These are phyloP conservation scores for Leptinotarsa undecemlineata DNA, from an alignment of 1,140 invertebrate species.

Conservation along the genomic window DNA sequence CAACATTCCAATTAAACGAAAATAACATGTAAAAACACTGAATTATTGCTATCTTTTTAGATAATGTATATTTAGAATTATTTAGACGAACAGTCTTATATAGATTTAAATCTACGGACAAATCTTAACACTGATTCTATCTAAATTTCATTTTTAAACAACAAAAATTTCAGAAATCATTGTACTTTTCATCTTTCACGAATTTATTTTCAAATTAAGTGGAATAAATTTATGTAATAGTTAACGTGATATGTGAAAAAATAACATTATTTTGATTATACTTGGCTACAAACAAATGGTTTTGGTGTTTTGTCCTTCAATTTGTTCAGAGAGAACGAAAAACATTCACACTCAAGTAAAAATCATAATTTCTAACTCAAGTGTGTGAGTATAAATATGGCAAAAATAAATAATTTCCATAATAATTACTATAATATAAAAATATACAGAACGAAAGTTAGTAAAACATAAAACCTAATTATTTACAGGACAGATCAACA, in stretches of 20 bases:
- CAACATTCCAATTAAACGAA: background rate
- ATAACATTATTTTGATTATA: slow-evolving; percentile 39
- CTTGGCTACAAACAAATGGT: slow-evolving; percentile 29
- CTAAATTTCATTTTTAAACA: slow-evolving; percentile 29
- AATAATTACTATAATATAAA: background rate
- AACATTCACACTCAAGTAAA: slow-evolving; percentile 8
- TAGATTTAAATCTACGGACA: slow-evolving; percentile 46
- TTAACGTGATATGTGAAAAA: slow-evolving; percentile 44
- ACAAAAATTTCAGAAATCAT: slow-evolving; percentile 18
- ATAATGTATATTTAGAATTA: slow-evolving; percentile 47
- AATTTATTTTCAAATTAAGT: slow-evolving; percentile 13
- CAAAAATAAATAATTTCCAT: slow-evolving; percentile 25
- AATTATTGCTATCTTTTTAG: slow-evolving; percentile 48
- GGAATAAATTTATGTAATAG: slow-evolving; percentile 26
- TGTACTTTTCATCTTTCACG: slow-evolving; percentile 20
- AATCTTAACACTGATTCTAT: slow-evolving; percentile 45
- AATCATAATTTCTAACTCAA: background rate
- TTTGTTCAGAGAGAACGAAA: slow-evolving; percentile 29
- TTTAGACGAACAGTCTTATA: slow-evolving; percentile 47
- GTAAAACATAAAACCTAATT: slow-evolving; percentile 1
- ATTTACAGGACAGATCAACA: slow-evolving; percentile 12
- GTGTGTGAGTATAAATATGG: slow-evolving; percentile 19
- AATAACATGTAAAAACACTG: slow-evolving; percentile 34
- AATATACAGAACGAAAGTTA: slow-evolving; percentile 19
- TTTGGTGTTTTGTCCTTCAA: slow-evolving; percentile 41